Evolutionary conservation across 2,113 vertebrate genomes (phyloP).

Genomic region (Notarius quadriscutis): DNA sequence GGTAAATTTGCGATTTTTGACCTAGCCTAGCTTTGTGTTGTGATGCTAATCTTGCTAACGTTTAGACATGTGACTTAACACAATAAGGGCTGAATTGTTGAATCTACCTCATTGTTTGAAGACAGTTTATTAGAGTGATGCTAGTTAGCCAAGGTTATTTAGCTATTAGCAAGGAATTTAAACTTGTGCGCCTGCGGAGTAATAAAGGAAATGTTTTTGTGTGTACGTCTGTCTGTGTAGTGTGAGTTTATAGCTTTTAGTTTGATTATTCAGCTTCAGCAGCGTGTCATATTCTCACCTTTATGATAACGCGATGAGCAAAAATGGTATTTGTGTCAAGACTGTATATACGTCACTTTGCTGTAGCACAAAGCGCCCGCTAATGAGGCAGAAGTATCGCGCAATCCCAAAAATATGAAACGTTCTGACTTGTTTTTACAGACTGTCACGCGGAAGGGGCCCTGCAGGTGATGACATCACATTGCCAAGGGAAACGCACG

Average conservation of each 20-base stretch:
- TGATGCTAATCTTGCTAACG: background rate
- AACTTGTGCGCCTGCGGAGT: background rate
- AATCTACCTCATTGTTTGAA: background rate
- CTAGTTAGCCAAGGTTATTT: background rate
- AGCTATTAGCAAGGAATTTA: background rate
- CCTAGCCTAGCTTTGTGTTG: background rate
- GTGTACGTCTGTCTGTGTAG: no score
- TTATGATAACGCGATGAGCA: background rate
- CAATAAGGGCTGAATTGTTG: background rate
- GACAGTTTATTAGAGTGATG: background rate
- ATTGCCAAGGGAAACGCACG: conserved; percentile 83
- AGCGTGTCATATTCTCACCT: background rate
- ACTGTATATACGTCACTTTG: background rate
- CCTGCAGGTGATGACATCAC: conserved; percentile 79
- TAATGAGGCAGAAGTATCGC: background rate
- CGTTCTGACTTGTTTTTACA: conserved; percentile 49
- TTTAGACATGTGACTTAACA: background rate
- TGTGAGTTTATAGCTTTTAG: background rate
- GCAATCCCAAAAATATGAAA: background rate
- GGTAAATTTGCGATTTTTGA: no score
- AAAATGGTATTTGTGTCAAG: background rate
- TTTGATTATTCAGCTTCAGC: background rate
- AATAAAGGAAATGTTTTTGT: background rate
- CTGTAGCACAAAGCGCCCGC: background rate
- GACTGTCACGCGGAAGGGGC: conserved; percentile 82